Base-by-base conservation (phyloP, 2,888 invertebrate genomes). In the Cetonia aurata region DNA sequence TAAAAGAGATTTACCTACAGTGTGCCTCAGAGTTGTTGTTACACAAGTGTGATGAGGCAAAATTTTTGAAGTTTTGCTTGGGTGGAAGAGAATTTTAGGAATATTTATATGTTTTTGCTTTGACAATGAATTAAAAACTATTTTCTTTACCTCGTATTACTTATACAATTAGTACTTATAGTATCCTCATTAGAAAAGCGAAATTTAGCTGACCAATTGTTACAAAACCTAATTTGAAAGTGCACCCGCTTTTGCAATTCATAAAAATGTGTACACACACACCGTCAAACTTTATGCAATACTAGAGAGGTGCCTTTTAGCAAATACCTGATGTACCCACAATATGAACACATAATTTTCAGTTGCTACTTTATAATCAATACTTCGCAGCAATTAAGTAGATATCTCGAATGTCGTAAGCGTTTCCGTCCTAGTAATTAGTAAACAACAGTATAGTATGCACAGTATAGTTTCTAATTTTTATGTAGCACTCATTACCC, bases 1-100 rank as follows among this genome's bases (percentile, higher is more conserved):
- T n/a, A 68, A 68, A 37, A 37, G 33, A 68, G 31, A 46, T 37
- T 67, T 55, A 41, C 13, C 25, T 56, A 55, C 25, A n/a, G n/a
- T n/a, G n/a, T n/a, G n/a, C n/a, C n/a, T n/a, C n/a, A n/a, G n/a
- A n/a, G n/a, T n/a, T n/a, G n/a, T n/a, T n/a, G n/a, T n/a, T n/a
- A n/a, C n/a, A n/a, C n/a, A n/a, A n/a, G n/a, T n/a, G n/a, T n/a
- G n/a, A n/a, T n/a, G n/a, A n/a, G n/a, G n/a, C n/a, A n/a, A n/a
- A n/a, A n/a, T n/a, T n/a, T n/a, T n/a, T n/a, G n/a, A n/a, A n/a
- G n/a, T n/a, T n/a, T n/a, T n/a, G n/a, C n/a, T n/a, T n/a, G n/a
- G n/a, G n/a, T n/a, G n/a, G n/a, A n/a, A n/a, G n/a, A n/a, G n/a
- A n/a, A n/a, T n/a, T n/a, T n/a, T n/a, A n/a, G n/a, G n/a, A n/a